Evolutionary conservation across 2,113 vertebrate species (phyloP).

Genomic region (Ursus arctos): DNA sequence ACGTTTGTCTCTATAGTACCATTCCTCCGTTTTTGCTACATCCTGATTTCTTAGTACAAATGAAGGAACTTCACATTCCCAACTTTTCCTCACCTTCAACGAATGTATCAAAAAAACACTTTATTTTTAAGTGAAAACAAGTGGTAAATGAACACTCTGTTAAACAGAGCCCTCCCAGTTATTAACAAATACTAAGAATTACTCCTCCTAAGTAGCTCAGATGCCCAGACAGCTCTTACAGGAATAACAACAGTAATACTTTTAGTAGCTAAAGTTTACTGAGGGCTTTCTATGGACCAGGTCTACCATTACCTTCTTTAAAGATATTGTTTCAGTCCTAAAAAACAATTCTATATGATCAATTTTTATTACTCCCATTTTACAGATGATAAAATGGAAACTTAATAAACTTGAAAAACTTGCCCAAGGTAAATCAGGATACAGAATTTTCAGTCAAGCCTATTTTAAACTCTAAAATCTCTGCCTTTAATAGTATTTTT

Average conservation of each 20-base stretch:
- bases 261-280: neutral
- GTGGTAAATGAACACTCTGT: neutral
- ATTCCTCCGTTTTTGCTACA: neutral
- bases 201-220: neutral
- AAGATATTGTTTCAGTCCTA: neutral
- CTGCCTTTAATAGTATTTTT: neutral
- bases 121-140: neutral
- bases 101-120: neutral
- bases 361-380: neutral
- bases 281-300: neutral
- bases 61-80: too few relatives aligned
- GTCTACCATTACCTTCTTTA: neutral
- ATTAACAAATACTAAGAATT: neutral
- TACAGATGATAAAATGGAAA: neutral
- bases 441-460: neutral
- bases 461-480: neutral
- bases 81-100: neutral
- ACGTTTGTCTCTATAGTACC: rapidly evolving
- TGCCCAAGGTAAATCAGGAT: neutral
- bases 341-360: neutral
- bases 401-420: neutral
- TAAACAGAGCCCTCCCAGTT: neutral
- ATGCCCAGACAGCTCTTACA: neutral
- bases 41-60: neutral
- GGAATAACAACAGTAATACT: neutral